A percentile compares a stretch with the other conserved stretches of the same genome.
These are phyloP conservation scores for Phyllotreta cruciferae DNA, from an alignment of 2,888 invertebrate genomes.

Conservation along the genomic window DNA sequence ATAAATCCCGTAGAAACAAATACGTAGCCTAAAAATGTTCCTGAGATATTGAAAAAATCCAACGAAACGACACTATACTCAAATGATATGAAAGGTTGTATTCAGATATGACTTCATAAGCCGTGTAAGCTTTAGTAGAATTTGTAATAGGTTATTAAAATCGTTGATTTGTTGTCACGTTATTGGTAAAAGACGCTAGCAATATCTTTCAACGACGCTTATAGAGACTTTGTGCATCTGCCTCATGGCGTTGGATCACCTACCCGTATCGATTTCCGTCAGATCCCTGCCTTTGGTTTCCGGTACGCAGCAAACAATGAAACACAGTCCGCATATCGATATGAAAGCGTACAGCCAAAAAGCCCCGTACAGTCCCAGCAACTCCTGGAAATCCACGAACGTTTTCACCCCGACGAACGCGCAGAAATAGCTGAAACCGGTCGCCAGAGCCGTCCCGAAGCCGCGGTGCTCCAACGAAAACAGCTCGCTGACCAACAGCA, in stretches of 20 bases:
- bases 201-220: conserved; percentile 54
- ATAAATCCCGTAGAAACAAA: conserved; percentile 2
- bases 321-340: conserved; percentile 81
- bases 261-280: conserved; percentile 80
- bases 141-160: conserved; percentile 1
- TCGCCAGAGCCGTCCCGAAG: conserved; percentile 86
- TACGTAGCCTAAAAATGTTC: conserved; percentile 24
- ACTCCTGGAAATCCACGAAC: conserved; percentile 81
- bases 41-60: conserved; percentile 19
- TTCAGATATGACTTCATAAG: conserved; percentile 1
- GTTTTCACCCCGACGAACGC: conserved; percentile 88
- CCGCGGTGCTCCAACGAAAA: conserved; percentile 85
- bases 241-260: conserved; percentile 52
- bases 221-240: conserved; percentile 49
- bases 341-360: conserved; percentile 89
- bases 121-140: not conserved
- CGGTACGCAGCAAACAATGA: conserved; percentile 85
- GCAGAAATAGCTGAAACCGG: conserved; percentile 85
- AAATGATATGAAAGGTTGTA: conserved; percentile 10
- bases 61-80: not conserved
- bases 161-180: conserved; percentile 15
- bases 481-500: conserved; percentile 82
- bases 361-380: conserved; percentile 80
- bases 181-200: conserved; percentile 39
- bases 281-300: conserved; percentile 91